Base-by-base conservation (phyloP, 2,797 vertebrate genomes). In the Typhlichthys eigenmanni region DNA sequence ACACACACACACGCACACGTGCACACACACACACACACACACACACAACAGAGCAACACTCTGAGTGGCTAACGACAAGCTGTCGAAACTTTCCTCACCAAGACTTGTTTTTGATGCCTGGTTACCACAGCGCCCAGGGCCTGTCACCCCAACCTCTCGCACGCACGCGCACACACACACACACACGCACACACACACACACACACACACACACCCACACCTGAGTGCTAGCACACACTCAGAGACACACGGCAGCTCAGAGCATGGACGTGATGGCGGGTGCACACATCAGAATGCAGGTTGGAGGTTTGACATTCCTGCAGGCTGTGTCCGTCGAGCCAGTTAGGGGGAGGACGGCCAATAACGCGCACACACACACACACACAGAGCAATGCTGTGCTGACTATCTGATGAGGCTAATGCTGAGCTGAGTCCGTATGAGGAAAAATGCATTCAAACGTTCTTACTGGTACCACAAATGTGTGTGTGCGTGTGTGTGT, bases 221-320 rank as follows among this genome's bases (percentile, higher is more conserved):
- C 16, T 57, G 77, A 72, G 76, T 60, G 60, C 62, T 63, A 60
- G 66, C 46, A 69, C 68, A 68, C 71, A 51, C 66, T 46, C 46
- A 61, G 45, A 64, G 66, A 65, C 46, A 55, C 66, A 6, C 14
- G 46, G 72, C 70, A 68, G 94, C 92, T 87, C 57, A 77, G 60
- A 43, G 72, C 76, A 77, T 87, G 75, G 69, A 66, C 81, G 74
- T 67, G 81, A 88, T 87, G 73, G 88, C 84, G 72, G 87, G 87
- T 82, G 85, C 76, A 82, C 84, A 87, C 87, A 90, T 90, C 88
- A 89, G 86, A 89, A 90, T 90, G 87, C 87, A 89, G 85, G 89
- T 87, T 90, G 89, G 89, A 90, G 89, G 80, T 90, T 89, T 89
- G 89, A 90, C 89, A 90, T 90, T 90, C 89, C 89, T 90, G 87